Evolutionary conservation across 2,113 vertebrate species (phyloP), one percentile per base, ranked within the genome.

Genomic region (Microtus pennsylvanicus): DNA sequence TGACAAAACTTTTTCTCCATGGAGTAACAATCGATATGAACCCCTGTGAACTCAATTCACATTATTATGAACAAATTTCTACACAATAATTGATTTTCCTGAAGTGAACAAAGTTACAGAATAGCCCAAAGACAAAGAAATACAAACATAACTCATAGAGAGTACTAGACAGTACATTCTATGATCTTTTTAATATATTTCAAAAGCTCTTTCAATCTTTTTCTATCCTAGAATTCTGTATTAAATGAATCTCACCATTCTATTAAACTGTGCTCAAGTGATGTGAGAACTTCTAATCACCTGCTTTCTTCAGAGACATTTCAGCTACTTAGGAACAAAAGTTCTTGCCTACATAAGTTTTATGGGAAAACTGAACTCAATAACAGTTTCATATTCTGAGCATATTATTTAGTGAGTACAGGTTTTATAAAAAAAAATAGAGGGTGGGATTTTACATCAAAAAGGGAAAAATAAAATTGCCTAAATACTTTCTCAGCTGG

Each of bases 301-400:
- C 77, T 91, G 17, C 10, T 10, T 91, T 93, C 55, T 75, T 95
- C 7, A 85, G 63, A 91, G 89, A 89, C 2, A 80, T 67, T 86
- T 58, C 6, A 58, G 33, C 70, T 83, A 75, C n/a, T 80, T 80
- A 87, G 47, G 19, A 91, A 89, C 38, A 69, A 92, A 93, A 87
- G 14, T 3, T 16, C 58, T 69, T 75, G 35, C 35, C 45, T 70
- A 14, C 0, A 6, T 93, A 45, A 77, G 3, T 89, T 89, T 67
- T 63, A 0, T 70, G 86, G 38, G 81, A 94, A 26, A 95, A 77
- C 35, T 92, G 4, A 2, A 67, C 45, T 30, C 58, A 81, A 90
- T 70, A 33, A 47, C 3, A 95, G 28, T 86, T 19, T 87, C 55
- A 69, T 76, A 22, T 92, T 26, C 78, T 76, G 58, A 90, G 72